Evolutionary conservation across 2,888 invertebrate genomes (phyloP).

Genomic region (Melinopterus prodromus): DNA sequence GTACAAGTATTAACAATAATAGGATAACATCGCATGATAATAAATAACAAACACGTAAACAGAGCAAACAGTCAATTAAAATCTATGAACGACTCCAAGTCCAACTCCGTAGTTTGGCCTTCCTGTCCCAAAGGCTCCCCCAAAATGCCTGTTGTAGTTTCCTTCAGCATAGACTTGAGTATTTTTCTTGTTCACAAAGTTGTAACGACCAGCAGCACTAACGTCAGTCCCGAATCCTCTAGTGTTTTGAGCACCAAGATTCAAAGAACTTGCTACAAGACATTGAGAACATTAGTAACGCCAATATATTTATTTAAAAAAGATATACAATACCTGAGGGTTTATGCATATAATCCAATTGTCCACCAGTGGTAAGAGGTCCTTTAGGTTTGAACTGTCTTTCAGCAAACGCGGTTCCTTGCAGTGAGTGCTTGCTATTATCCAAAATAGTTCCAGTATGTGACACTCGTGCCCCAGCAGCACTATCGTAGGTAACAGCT

Average conservation of each 20-base stretch:
- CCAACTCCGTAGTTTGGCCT: conserved; percentile 42
- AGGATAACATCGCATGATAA: not conserved
- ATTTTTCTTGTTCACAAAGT: conserved; percentile 33
- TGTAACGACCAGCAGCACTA: conserved; percentile 32
- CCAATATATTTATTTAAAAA: not conserved
- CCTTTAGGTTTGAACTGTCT: conserved; percentile 36
- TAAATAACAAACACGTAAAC: not conserved
- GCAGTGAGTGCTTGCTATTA: conserved; percentile 38
- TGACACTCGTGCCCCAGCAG: conserved; percentile 21
- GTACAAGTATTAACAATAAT: not conserved
- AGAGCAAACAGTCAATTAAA: conserved; percentile 23
- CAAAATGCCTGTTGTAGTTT: conserved; percentile 41
- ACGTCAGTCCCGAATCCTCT: conserved; percentile 37
- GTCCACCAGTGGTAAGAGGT: conserved; percentile 39
- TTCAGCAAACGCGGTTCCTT: conserved; percentile 38
- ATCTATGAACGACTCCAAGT: conserved; percentile 37
- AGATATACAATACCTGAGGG: conserved; percentile 37
- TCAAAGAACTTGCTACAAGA: conserved; percentile 26
- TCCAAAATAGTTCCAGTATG: conserved; percentile 39
- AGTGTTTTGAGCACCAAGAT: conserved; percentile 31
- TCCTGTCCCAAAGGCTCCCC: conserved; percentile 29
- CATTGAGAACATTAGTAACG: not conserved
- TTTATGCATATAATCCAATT: conserved; percentile 42
- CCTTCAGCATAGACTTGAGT: conserved; percentile 38
- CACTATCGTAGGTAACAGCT: conserved; percentile 8